phyloP scores from a whole-genome alignment of 2,113 vertebrate species.

The Bujurquina vittata region DNA sequence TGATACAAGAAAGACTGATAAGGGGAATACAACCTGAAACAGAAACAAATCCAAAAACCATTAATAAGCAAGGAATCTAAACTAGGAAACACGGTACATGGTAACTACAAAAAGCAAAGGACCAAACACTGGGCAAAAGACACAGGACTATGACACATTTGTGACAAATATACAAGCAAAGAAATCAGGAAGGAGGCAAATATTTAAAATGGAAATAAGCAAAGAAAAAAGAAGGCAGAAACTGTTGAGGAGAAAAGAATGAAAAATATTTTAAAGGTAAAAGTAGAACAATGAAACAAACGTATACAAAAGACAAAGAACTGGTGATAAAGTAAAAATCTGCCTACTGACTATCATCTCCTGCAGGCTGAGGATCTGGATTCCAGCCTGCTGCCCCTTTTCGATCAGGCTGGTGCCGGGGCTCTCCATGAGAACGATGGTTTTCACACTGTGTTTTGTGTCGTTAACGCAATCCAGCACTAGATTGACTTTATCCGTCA shows the following conservation, averaged over 20 bases:
- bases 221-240: not conserved
- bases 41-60: too few relatives aligned
- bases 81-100: too few relatives aligned
- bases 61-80: too few relatives aligned
- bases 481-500: slow-evolving; percentile 83
- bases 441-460: slow-evolving; percentile 79
- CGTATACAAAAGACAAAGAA: not conserved
- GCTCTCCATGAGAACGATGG: slow-evolving; percentile 86
- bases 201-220: not conserved
- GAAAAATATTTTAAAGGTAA: not conserved
- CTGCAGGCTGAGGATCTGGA: slow-evolving; percentile 86
- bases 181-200: not conserved
- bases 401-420: slow-evolving; percentile 81
- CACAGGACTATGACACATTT: too few relatives aligned
- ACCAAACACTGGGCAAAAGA: too few relatives aligned
- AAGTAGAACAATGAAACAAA: not conserved
- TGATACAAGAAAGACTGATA: too few relatives aligned
- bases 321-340: not conserved
- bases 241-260: not conserved
- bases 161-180: not conserved
- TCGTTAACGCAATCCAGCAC: slow-evolving; percentile 83
- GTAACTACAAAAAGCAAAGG: too few relatives aligned
- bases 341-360: slow-evolving; percentile 83
- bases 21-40: too few relatives aligned
- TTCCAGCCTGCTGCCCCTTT: slow-evolving; percentile 80